Evolutionary conservation across 2,113 vertebrate species (phyloP), one percentile per base, ranked within the genome.

Genomic region (Sphyrna mokarran): DNA sequence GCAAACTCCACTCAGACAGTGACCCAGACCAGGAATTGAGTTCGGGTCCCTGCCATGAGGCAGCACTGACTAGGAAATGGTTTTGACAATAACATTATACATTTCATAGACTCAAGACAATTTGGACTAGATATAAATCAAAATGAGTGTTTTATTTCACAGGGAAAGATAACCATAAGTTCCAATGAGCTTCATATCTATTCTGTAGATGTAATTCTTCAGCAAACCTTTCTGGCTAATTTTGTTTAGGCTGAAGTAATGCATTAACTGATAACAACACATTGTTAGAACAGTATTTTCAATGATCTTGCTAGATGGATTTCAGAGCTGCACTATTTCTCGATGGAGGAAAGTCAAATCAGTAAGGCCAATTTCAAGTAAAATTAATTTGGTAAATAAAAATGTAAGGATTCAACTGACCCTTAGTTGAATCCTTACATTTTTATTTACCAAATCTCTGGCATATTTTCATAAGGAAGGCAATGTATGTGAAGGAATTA

Each of bases 41-140:
- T 4, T 5, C 48, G 4, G 3, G 48, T 54, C 48, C 48, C 48
- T 54, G 48, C 48, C 48, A 54, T 54, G 48, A 54, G 48, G 48
- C 48, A 54, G 48, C 48, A 54, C 48, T 54, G 48, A 54, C 2
- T 54, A 6, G 29, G n/a, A 33, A 91, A 66, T 1, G n/a, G 33
- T 66, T 63, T 14, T 66, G 14, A 91, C 61, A 66, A 91, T 63
- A 54, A 6, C 54, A 63, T 33, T 66, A 18, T 18, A n/a, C 8
- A 61, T 91, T 63, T 37, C 63, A 37, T 58, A n/a, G 13, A 91
- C 33, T 63, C 61, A 66, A 66, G 89, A 40, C 78, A 83, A 83
- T 83, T 83, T 83, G n/a, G 78, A 40, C 33, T 16, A 91, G n/a
- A 66, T 37, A 91, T 37, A 91, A 66, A 91, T 66, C 89, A 91